Base-by-base conservation (phyloP, 2,113 vertebrate species). In the Poeciliopsis retropinna region DNA sequence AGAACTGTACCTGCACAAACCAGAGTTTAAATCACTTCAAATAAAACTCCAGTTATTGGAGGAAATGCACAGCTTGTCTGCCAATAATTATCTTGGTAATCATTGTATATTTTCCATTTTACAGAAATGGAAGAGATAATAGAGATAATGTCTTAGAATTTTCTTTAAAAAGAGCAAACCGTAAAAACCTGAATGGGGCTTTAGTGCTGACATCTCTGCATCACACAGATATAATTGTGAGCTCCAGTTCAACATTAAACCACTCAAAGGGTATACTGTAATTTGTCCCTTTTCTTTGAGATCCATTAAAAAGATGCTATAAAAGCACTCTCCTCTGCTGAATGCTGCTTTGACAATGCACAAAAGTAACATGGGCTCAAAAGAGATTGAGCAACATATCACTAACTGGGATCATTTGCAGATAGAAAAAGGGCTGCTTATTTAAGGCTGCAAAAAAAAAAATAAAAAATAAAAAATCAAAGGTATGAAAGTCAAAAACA, bases 271-370 rank as follows among this genome's bases (percentile, higher is more conserved):
- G 61, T 39, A 76, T 60, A 86, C 86, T 81, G 74, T 82, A 82
- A 88, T 91, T 91, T 86, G 68, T 73, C 76, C 47, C 64, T 88
- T 94, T 91, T 87, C 86, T 82, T 85, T 77, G 67, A 72, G 61
- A 81, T 78, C 70, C 76, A 85, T 90, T 92, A 87, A 87, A 89
- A 88, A 67, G 83, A 66, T 76, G 76, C 79, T 77, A 80, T 54
- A 74, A 91, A 89, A 88, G 81, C 85, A 85, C 84, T 85, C 72
- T 74, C 72, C 66, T 25, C 76, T 79, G 76, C 60, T 82, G 67
- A 67, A 75, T 60, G 60, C 64, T 39, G 14, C 73, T 73, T 79
- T 90, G 71, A 79, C 37, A 67, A 70, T 78, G 47, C 37, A 13
- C 60, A 62, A 17, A 60, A 62, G 0, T 1, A 68, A 82, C 69